Percentiles rank a stretch among this genome's conserved stretches.
Evolutionary conservation across 2,797 vertebrate genomes (phyloP).

Genomic region (Gephyroberyx darwinii): DNA sequence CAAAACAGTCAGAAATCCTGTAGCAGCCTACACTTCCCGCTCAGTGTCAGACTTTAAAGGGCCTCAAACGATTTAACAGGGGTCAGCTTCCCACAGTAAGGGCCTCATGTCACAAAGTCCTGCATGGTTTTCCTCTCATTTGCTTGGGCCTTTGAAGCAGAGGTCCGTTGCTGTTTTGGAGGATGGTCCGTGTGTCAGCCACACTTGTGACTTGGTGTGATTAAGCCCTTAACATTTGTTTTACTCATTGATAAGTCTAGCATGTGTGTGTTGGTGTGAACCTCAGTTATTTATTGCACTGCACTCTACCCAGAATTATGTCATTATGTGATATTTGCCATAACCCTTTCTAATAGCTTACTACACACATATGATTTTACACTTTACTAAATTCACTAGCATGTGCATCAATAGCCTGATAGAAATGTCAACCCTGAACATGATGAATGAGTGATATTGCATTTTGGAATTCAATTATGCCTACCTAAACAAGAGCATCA

Average conservation of each 20-base stretch:
- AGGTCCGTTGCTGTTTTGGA: slow-evolving; percentile 46
- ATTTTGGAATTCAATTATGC: slow-evolving; percentile 72
- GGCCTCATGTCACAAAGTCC: slow-evolving; percentile 18
- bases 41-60: slow-evolving; percentile 7
- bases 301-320: slow-evolving; percentile 19
- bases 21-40: slow-evolving; percentile 8
- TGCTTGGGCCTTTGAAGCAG: slow-evolving; percentile 31
- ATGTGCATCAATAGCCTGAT: slow-evolving; percentile 63
- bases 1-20: not conserved
- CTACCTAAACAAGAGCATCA: slow-evolving; percentile 71
- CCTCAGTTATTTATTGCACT: slow-evolving; percentile 6
- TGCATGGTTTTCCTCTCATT: not conserved
- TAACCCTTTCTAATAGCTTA: slow-evolving; percentile 3
- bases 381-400: slow-evolving; percentile 49
- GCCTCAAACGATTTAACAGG: not conserved
- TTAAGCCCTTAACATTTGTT: slow-evolving; percentile 45
- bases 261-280: slow-evolving; percentile 34
- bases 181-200: slow-evolving; percentile 36
- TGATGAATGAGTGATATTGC: slow-evolving; percentile 74
- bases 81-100: slow-evolving; percentile 24
- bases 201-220: slow-evolving; percentile 43
- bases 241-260: slow-evolving; percentile 51
- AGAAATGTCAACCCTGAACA: slow-evolving; percentile 68
- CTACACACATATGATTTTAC: slow-evolving; percentile 26
- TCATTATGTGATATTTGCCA: not conserved